A percentile compares a stretch with the other conserved stretches of the same genome.
These are phyloP conservation scores for Mesoclemmys tuberculata DNA, from an alignment of 2,113 vertebrate genomes.

Conservation along the genomic window DNA sequence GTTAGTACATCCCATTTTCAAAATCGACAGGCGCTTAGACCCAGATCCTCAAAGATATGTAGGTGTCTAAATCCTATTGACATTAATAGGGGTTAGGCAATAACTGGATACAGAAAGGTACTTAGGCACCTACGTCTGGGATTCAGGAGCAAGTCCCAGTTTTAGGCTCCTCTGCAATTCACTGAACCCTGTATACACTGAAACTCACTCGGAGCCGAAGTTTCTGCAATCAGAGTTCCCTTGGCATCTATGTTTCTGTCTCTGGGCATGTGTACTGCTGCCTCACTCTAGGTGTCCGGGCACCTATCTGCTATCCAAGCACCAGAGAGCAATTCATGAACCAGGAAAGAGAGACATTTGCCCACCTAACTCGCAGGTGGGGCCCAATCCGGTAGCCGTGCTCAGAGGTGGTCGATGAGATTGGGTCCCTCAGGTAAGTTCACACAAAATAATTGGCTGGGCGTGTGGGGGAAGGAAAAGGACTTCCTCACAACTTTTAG, in stretches of 20 bases:
- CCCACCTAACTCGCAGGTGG: neutral
- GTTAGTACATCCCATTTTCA: neutral
- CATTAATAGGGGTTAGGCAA: neutral
- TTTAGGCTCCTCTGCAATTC: neutral
- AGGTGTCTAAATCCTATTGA: neutral
- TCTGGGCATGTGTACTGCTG: accelerated
- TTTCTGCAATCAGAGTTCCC: too few relatives aligned
- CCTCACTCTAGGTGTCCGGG: neutral
- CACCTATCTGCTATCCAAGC: neutral
- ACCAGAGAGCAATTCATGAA: neutral
- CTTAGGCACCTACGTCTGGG: neutral
- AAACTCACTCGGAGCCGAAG: neutral
- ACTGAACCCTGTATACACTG: neutral
- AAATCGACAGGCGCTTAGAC: neutral
- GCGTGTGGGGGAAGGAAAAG: neutral
- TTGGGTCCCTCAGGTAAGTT: neutral
- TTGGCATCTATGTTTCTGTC: neutral
- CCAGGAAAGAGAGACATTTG: neutral
- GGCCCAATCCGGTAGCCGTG: neutral
- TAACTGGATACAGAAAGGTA: neutral
- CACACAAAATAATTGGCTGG: neutral
- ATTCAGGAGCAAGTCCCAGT: neutral
- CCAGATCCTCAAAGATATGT: neutral
- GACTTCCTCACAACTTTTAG: neutral
- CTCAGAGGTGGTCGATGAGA: neutral